Evolutionary conservation across 2,797 vertebrate genomes (phyloP), one percentile per base, ranked within the genome.

Genomic region (Sebastes itinus): DNA sequence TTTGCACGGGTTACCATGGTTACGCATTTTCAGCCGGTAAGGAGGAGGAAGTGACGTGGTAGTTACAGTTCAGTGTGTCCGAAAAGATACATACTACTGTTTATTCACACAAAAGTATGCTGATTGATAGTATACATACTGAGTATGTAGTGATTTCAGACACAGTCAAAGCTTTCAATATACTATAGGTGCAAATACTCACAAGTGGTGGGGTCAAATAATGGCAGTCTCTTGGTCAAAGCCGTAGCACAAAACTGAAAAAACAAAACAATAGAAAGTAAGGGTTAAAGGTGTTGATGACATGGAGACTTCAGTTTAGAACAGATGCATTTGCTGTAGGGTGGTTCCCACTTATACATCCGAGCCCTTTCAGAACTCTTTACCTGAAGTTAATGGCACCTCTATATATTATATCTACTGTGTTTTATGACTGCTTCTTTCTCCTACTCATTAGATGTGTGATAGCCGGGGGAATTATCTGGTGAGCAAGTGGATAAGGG

Each of bases 361-460:
- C 2, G 18, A 27, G 28, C 32, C 60, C 16, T 60, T 56, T 55
- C 7, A 60, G 49, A 49, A 46, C 20, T 60, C 33, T 38, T 8
- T 52, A 67, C 16, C 20, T 62, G 2, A 70, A 52, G 46, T 58
- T 77, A 71, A 46, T n/a, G 61, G 49, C 49, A 16, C 30, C 28
- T 83, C 12, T 61, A 30, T 75, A 54, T 83, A 72, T 76, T 68
- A 49, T 59, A 72, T 74, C 68, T 69, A 61, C 23, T 72, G 10
- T 59, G 30, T 63, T 55, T 72, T 72, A 72, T 56, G 30, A 22
- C 23, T 20, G 11, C 55, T 18, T 74, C 8, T 35, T 68, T 61
- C 54, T 25, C n/a, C 30, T 59, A n/a, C 38, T 54, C 16, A 4
- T 76, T 56, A 35, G 27, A 67, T 28, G 56, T 67, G 56, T 58